These are phyloP conservation scores for Drosophila busckii DNA, from an alignment of 1,140 invertebrate species.

Conservation along the genomic window DNA sequence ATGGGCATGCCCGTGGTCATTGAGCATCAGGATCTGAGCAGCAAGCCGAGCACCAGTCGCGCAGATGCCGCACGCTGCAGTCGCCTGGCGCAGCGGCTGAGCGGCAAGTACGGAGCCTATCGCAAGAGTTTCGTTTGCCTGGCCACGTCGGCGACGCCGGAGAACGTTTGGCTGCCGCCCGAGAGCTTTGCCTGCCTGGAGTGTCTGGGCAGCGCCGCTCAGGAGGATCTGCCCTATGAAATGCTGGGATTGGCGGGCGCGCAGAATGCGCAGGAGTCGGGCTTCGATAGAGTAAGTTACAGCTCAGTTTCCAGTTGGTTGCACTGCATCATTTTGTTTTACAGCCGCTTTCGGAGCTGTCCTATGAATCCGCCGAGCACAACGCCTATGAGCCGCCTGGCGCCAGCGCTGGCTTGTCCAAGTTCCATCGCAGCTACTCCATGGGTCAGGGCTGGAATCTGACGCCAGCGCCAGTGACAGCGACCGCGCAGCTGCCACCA, in stretches of 20 bases:
- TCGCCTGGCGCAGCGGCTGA: conserved; percentile 56
- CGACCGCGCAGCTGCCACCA: conserved; percentile 14
- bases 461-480: conserved; percentile 45
- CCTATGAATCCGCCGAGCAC: conserved; percentile 71
- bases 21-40: conserved; percentile 80
- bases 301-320: too few relatives aligned
- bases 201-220: conserved; percentile 83
- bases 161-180: conserved; percentile 81
- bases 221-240: conserved; percentile 80
- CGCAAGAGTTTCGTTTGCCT: conserved; percentile 66
- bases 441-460: conserved; percentile 77
- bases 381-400: conserved; percentile 57
- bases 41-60: conserved; percentile 72
- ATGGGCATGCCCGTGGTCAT: conserved; percentile 81
- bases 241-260: conserved; percentile 67
- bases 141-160: conserved; percentile 71
- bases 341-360: conserved; percentile 74
- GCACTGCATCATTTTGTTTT: not conserved
- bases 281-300: conserved; percentile 61
- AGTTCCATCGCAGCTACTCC: conserved; percentile 77
- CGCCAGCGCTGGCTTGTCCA: conserved; percentile 45
- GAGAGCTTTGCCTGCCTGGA: conserved; percentile 89
- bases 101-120: conserved; percentile 59
- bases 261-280: conserved; percentile 47
- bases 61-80: conserved; percentile 60